phyloP scores from a whole-genome alignment of 2,113 vertebrate species.

The Myotis lucifugus region DNA sequence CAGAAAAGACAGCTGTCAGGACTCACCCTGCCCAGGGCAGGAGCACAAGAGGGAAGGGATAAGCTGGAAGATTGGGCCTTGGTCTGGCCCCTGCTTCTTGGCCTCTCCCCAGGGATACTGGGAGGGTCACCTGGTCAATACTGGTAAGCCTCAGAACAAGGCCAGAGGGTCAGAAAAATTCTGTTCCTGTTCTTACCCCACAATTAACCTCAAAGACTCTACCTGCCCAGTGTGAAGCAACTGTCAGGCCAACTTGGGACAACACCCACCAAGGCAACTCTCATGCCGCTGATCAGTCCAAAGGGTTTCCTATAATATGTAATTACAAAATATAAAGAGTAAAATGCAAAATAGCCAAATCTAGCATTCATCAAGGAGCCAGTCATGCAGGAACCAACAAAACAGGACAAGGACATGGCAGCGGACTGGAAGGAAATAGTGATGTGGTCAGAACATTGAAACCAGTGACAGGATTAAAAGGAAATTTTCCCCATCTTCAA shows the following conservation, averaged over 20 bases:
- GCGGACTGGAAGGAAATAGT: rapidly evolving
- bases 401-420: rapidly evolving
- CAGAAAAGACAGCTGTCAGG: background rate
- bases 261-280: rapidly evolving
- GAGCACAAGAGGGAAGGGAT: too few species aligned
- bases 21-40: background rate
- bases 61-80: background rate
- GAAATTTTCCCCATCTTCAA: background rate
- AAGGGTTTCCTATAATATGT: rapidly evolving
- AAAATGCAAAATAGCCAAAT: rapidly evolving
- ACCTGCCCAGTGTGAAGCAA: rapidly evolving
- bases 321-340: rapidly evolving
- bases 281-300: rapidly evolving
- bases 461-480: rapidly evolving
- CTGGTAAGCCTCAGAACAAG: too few species aligned
- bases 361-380: background rate
- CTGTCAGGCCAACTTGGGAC: rapidly evolving
- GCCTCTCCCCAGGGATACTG: rapidly evolving
- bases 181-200: too few species aligned
- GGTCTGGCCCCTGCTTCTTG: background rate
- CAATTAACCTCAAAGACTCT: background rate
- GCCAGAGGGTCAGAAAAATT: rapidly evolving
- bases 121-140: rapidly evolving
- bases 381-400: rapidly evolving
- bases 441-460: rapidly evolving